Evolutionary conservation across 2,113 vertebrate genomes (phyloP).

Genomic region (Colossoma macropomum): DNA sequence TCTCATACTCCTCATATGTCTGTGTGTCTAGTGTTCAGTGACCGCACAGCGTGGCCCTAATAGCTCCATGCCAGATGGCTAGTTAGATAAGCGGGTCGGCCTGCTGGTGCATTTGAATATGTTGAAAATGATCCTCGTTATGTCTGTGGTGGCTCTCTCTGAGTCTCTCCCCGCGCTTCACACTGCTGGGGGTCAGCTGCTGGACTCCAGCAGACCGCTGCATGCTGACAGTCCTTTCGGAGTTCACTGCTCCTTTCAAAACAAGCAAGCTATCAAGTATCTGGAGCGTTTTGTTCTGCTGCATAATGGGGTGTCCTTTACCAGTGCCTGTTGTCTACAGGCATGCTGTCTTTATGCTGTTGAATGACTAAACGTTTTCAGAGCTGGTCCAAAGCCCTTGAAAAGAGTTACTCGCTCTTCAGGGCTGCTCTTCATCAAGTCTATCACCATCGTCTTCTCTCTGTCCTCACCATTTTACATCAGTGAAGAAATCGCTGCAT

Average conservation of each 20-base stretch:
- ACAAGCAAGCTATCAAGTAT: neutral
- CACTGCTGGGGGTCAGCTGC: neutral
- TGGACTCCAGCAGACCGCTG: neutral
- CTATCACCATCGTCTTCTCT: neutral
- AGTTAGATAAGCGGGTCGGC: slow-evolving; percentile 20
- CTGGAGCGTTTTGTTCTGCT: slow-evolving; percentile 5
- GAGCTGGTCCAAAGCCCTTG: neutral
- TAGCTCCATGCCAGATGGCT: slow-evolving; percentile 42
- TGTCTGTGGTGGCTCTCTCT: neutral
- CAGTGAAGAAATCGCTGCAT: neutral
- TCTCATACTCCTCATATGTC: neutral
- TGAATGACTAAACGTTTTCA: neutral
- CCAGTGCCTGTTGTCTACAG: neutral
- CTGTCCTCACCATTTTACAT: neutral
- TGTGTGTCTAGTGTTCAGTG: neutral
- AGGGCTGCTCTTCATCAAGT: neutral
- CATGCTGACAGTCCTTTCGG: neutral
- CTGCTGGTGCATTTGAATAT: neutral
- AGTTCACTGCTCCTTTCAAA: slow-evolving; percentile 10
- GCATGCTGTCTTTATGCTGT: neutral
- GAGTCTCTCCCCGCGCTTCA: neutral
- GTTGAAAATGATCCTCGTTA: slow-evolving; percentile 15
- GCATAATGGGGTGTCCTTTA: neutral
- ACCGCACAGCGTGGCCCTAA: slow-evolving; percentile 12
- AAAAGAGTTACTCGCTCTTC: neutral